phyloP scores from a whole-genome alignment of 2,797 vertebrate species.

The Gambusia yucatana region DNA sequence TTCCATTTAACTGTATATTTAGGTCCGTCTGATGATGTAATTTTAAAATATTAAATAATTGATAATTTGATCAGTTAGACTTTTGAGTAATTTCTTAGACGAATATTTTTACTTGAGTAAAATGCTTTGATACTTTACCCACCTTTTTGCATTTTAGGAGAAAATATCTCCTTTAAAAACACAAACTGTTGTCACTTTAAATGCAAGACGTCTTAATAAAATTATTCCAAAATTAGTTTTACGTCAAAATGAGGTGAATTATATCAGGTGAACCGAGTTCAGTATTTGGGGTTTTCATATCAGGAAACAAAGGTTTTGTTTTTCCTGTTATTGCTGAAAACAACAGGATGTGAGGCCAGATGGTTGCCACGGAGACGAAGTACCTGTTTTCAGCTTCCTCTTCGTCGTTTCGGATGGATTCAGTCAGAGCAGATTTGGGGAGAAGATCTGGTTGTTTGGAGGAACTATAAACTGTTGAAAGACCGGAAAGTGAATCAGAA shows the following conservation, averaged over 20 bases:
- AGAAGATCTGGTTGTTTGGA: constrained; percentile 73
- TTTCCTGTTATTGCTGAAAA: not conserved
- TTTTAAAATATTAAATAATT: too few relatives aligned
- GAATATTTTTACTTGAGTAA: too few relatives aligned
- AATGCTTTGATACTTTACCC: not conserved
- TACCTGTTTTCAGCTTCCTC: constrained; percentile 67
- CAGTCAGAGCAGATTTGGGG: constrained; percentile 48
- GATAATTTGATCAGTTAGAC: too few relatives aligned
- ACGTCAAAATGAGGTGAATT: not conserved
- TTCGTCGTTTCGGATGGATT: constrained; percentile 22
- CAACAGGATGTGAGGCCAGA: not conserved
- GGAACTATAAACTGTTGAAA: constrained; percentile 62
- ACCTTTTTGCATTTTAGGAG: not conserved
- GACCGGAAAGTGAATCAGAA: not conserved
- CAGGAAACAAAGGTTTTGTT: not conserved
- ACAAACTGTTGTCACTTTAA: not conserved
- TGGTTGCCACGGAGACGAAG: not conserved
- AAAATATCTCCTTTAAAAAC: not conserved
- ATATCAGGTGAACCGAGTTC: not conserved
- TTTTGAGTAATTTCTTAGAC: too few relatives aligned
- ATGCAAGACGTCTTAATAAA: not conserved
- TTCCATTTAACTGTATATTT: too few relatives aligned
- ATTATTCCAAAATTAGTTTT: not conserved
- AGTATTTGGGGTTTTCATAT: not conserved
- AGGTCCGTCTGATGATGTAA: too few relatives aligned